Conservation (phyloP, 2,888 invertebrate species). For the Calameuta filiformis region DNA sequence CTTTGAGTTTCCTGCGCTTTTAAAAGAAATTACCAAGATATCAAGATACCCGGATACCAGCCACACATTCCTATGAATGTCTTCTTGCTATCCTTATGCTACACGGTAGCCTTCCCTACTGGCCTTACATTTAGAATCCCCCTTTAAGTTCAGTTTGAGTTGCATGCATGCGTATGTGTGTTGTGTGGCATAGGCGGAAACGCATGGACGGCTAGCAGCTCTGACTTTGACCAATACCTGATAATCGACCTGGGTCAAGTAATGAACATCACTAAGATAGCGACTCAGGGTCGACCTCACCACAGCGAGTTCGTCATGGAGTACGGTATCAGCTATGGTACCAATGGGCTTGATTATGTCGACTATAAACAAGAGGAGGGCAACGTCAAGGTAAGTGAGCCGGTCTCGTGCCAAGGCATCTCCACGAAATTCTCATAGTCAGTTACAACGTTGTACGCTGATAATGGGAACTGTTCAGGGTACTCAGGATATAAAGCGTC, state of each 20-base stretch:
- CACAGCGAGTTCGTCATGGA: slow-evolving; percentile 93
- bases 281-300: slow-evolving; percentile 90
- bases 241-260: slow-evolving; percentile 89
- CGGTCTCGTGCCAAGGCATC: not conserved
- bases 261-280: slow-evolving; percentile 89
- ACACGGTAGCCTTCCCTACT: not conserved
- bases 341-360: slow-evolving; percentile 89
- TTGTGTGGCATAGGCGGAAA: slow-evolving; percentile 77
- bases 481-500: not conserved
- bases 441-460: not conserved
- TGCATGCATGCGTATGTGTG: slow-evolving; percentile 61
- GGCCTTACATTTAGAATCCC: not conserved
- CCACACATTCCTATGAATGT: no score
- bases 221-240: slow-evolving; percentile 93
- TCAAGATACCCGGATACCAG: not conserved
- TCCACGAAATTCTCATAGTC: not conserved
- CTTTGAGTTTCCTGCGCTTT: not conserved
- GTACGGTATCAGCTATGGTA: slow-evolving; percentile 92
- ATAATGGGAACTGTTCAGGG: not conserved
- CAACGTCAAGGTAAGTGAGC: slow-evolving; percentile 82
- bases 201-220: slow-evolving; percentile 92
- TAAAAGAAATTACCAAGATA: not conserved
- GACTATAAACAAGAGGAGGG: slow-evolving; percentile 92
- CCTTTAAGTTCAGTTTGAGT: slow-evolving; percentile 52
- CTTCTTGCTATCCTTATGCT: not conserved